These are phyloP conservation scores for Isotomurus palustris DNA, from an alignment of 2,888 invertebrate species.

Conservation along the genomic window DNA sequence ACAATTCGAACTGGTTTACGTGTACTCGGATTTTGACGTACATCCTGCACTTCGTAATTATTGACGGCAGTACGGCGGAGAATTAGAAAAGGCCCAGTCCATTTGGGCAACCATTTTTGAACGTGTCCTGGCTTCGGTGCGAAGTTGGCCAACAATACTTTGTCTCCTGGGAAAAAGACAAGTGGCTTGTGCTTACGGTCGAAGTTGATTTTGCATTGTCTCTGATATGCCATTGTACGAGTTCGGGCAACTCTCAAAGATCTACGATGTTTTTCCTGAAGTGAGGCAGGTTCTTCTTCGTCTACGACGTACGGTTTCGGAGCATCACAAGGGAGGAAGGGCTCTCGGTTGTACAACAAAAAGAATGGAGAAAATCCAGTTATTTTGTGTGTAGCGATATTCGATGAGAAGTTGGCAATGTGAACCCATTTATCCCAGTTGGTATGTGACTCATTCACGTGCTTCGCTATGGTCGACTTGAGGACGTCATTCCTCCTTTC, in stretches of 20 bases:
- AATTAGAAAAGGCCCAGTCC: too few relatives aligned
- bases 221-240: too few relatives aligned
- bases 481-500: slow-evolving; percentile 20
- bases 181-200: background rate
- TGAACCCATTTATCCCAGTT: slow-evolving; percentile 13
- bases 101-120: too few relatives aligned
- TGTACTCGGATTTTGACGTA: background rate
- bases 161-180: background rate
- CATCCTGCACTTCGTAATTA: background rate
- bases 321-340: background rate
- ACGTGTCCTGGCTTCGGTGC: too few relatives aligned
- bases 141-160: too few relatives aligned
- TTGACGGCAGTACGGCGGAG: too few relatives aligned
- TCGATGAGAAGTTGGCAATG: slow-evolving; percentile 2
- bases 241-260: background rate
- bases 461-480: slow-evolving; percentile 10
- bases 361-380: background rate
- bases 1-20: background rate
- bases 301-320: background rate
- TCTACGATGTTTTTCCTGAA: background rate
- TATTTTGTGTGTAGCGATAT: too few relatives aligned
- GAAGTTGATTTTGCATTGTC: background rate
- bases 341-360: background rate
- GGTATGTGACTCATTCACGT: background rate
- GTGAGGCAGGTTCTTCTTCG: background rate